Evolutionary conservation across 92 coral and sea anemone species (phyloP), one percentile per base, ranked within the genome.

Genomic region (Muricea muricata): DNA sequence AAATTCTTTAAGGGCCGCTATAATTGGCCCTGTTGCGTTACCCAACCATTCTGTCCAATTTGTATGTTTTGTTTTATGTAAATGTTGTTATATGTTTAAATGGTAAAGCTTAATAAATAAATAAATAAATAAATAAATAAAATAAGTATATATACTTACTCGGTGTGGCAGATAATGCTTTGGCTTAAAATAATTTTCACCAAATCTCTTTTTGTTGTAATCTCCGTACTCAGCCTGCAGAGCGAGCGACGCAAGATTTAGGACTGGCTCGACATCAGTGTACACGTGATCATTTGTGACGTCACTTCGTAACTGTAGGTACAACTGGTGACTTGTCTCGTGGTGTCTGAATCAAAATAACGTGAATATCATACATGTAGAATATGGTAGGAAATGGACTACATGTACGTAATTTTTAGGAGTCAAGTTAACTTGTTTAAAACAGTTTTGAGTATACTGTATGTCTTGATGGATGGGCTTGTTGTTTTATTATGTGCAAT

Each of bases 151-250:
- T 21, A 14, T 34, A 74, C 93, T 70, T 87, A 97, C 99, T 85
- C 91, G 86, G 50, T 79, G 89, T 80, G 95, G 88, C 30, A 97
- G 84, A 78, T 94, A 97, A 80, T 97, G 98, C 66, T 89, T 93
- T 9, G 93, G 91, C 47, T 90, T 87, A 75, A 97, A 97, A 76
- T 97, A 97, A 66, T 91, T 85, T 47, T 91, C 91, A 12, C 94
- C 98, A 57, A 92, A 91, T 7, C 55, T 30, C 13, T 90, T 20
- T 10, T 77, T 93, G 69, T 73, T 86, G 82, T 84, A 94, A 65
- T 97, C 93, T 8, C 98, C 93, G 24, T 94, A 92, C 86, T 97
- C 99, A 26, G 98, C 97, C 80, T 97, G 99, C 65, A 97, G 73
- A 4, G 99, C 99, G 41, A 97, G 91, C 24, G 98, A 97, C 10